A percentile compares a stretch with the other conserved stretches of the same genome.
Evolutionary conservation across 2,113 vertebrate species (phyloP).

Genomic region (Vireo altiloquus): DNA sequence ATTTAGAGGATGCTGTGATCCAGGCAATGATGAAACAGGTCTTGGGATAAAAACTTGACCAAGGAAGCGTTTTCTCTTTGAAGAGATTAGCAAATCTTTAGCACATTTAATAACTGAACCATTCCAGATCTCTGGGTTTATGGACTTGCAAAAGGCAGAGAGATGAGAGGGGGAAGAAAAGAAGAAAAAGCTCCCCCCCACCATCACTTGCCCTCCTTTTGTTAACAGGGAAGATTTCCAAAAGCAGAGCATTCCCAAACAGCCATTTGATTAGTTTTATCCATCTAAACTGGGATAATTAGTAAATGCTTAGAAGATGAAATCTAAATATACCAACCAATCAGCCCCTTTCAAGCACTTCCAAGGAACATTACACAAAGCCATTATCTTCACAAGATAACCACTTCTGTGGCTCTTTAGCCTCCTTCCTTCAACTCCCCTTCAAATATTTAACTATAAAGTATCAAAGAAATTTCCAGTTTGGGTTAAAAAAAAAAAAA

Average conservation of each 20-base stretch:
- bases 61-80: neutral
- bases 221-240: conserved; percentile 36
- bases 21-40: neutral
- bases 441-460: neutral
- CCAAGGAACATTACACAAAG: conserved; percentile 46
- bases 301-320: conserved; percentile 69
- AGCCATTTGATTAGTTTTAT: conserved; percentile 59
- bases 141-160: conserved; percentile 2
- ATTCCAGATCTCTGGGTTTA: neutral
- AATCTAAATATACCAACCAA: conserved; percentile 72
- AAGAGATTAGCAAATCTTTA: neutral
- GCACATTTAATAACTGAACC: neutral
- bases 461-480: neutral
- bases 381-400: conserved; percentile 49
- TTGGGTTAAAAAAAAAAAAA: neutral
- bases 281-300: conserved; percentile 63
- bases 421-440: neutral
- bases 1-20: neutral
- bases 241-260: conserved; percentile 61
- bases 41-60: neutral
- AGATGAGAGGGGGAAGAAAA: neutral
- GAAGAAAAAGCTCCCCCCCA: neutral
- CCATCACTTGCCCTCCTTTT: neutral
- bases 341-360: conserved; percentile 51
- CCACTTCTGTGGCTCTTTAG: conserved; percentile 3